Percentiles rank a stretch among this genome's conserved stretches.
phyloP scores from a whole-genome alignment of 2,888 invertebrate genomes.

The Gymnosoma rotundatum region DNA sequence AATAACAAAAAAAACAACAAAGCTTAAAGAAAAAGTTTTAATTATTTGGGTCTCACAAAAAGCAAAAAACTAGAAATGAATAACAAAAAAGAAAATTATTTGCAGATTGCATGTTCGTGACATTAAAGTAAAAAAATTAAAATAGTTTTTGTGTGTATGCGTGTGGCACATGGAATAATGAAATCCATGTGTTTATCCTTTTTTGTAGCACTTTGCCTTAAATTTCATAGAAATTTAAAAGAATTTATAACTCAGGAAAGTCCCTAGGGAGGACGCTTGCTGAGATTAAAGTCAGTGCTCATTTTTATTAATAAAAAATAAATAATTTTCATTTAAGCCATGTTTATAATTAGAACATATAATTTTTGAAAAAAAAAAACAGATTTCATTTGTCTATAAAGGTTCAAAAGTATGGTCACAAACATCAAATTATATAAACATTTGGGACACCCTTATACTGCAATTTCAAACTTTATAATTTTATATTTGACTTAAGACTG shows the following conservation, averaged over 20 bases:
- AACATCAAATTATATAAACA: too few relatives aligned
- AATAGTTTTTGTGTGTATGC: background rate
- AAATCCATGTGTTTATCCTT: constrained; percentile 1
- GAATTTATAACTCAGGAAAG: background rate
- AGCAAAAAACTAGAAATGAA: background rate
- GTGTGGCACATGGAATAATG: background rate
- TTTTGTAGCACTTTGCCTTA: background rate
- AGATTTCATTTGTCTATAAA: too few relatives aligned
- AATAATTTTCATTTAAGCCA: too few relatives aligned
- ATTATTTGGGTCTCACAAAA: constrained; percentile 64
- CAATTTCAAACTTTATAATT: too few relatives aligned
- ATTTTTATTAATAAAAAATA: too few relatives aligned
- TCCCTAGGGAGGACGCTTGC: background rate
- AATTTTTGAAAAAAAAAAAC: too few relatives aligned
- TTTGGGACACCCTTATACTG: too few relatives aligned
- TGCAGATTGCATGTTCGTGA: constrained; percentile 71
- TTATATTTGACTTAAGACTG: too few relatives aligned
- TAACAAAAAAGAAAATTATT: constrained; percentile 67
- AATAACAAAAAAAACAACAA: constrained; percentile 6
- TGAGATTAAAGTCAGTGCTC: too few relatives aligned
- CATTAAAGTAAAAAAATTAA: constrained; percentile 25
- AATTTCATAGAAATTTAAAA: background rate
- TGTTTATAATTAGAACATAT: too few relatives aligned
- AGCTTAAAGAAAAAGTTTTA: constrained; percentile 29
- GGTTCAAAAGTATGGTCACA: too few relatives aligned